phyloP scores from a whole-genome alignment of 2,888 invertebrate genomes.

The Mythimna impura region DNA sequence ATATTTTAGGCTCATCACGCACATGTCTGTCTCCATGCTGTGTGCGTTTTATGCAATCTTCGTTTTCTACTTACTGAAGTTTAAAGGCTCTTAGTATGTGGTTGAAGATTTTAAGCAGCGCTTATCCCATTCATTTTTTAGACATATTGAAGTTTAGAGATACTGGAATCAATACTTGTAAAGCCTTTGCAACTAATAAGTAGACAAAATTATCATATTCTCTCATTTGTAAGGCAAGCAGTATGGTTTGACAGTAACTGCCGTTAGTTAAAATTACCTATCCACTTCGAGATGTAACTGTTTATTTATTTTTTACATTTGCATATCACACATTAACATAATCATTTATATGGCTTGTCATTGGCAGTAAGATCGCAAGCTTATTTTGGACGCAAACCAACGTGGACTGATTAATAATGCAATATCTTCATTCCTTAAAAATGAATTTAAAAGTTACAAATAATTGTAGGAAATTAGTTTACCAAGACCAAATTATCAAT shows the following conservation, averaged over 20 bases:
- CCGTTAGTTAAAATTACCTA: not conserved
- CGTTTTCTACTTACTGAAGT: not conserved
- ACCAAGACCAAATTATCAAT: slow-evolving; percentile 37
- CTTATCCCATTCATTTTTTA: not conserved
- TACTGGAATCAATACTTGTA: not conserved
- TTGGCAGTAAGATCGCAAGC: slow-evolving; percentile 13
- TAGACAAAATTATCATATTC: not conserved
- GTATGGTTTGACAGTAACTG: not conserved
- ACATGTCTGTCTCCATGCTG: not conserved
- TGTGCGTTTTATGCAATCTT: not conserved
- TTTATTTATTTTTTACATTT: not conserved
- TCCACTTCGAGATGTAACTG: not conserved
- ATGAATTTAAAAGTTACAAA: slow-evolving; percentile 32
- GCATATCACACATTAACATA: slow-evolving; percentile 8
- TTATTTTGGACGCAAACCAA: not conserved
- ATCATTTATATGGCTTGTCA: slow-evolving; percentile 5
- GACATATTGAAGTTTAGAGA: not conserved
- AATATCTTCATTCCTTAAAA: slow-evolving; percentile 19
- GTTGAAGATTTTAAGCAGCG: not conserved
- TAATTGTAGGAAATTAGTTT: slow-evolving; percentile 29
- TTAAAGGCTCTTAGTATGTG: not conserved
- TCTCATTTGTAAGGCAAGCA: not conserved
- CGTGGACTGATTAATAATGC: not conserved
- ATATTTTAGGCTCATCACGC: not conserved
- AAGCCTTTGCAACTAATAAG: not conserved